Evolutionary conservation across 2,888 invertebrate genomes (phyloP), one percentile per base, ranked within the genome.

Genomic region (Clivina fossor): DNA sequence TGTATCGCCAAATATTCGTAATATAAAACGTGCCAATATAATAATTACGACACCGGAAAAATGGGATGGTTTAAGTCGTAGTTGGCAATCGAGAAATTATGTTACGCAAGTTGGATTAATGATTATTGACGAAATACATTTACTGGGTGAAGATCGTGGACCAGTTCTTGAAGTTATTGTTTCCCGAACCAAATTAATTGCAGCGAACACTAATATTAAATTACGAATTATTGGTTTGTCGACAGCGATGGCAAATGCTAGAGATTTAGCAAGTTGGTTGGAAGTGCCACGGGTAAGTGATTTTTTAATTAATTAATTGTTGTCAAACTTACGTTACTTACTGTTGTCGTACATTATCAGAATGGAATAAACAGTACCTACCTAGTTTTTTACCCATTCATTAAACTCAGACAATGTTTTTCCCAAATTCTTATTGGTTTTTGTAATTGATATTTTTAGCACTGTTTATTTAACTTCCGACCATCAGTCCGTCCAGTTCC

Each of bases 11-110:
- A 93, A 93, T 68, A 83, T 89, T 51, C 78, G 84, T 57, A 87
- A 93, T 0, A 93, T 99, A 56, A 81, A 85, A 0, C 82, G 76
- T 46, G 88, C 96, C 0, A 88, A 92, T 70, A 86, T 99, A 1
- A 98, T 99, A 63, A 94, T 99, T 0, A 99, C 99, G 0, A 99
- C 99, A 0, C 99, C 99, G 0, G 99, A 99, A 75, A 99, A 99
- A 73, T 99, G 99, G 99, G 99, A 99, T 74, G 98, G 98, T 49
- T 93, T 99, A 67, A 96, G 95, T 74, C 83, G 98, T 57, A 94
- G 93, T 59, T 99, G 98, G 98, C 95, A 97, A 70, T 96, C 93
- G 0, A 82, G 99, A 63, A 88, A 86, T 71, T 99, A 98, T 68
- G 98, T 99, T 0, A 83, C 85, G 54, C 84, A 92, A 66, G 95